These are phyloP conservation scores for Coluber constrictor DNA, from an alignment of 2,797 vertebrate genomes.

Conservation along the genomic window DNA sequence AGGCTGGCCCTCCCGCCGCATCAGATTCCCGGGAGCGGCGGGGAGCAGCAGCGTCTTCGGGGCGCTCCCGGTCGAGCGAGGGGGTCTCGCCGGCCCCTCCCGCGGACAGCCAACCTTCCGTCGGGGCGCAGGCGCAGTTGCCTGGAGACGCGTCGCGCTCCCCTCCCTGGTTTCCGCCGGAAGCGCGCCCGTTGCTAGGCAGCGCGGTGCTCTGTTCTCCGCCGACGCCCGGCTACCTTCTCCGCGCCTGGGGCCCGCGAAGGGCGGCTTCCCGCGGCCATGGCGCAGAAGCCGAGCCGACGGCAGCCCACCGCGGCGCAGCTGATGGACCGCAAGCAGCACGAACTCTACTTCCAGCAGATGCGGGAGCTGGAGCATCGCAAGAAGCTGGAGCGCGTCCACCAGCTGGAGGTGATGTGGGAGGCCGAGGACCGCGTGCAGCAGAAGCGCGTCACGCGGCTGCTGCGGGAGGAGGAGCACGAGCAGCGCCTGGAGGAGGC, in stretches of 20 bases:
- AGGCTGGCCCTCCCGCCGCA: background rate
- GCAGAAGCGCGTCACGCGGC: slow-evolving; percentile 65
- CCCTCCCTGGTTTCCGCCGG: background rate
- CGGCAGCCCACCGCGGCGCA: background rate
- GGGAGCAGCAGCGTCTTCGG: background rate
- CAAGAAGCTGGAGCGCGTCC: slow-evolving; percentile 55
- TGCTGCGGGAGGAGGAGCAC: slow-evolving; percentile 73
- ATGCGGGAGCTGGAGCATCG: slow-evolving; percentile 49
- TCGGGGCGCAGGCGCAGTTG: background rate
- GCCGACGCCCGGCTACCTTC: background rate
- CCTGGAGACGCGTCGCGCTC: background rate
- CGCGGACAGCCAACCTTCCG: too few species aligned
- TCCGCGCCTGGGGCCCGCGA: background rate
- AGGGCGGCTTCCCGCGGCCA: background rate
- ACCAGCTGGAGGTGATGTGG: slow-evolving; percentile 62
- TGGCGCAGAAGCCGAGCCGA: background rate
- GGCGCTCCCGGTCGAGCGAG: background rate
- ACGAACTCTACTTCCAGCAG: background rate
- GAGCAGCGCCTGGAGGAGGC: slow-evolving; percentile 76
- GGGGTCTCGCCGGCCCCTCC: too few species aligned
- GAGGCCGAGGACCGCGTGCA: slow-evolving; percentile 69
- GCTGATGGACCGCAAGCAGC: background rate
- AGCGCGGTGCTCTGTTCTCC: background rate
- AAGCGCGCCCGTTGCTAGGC: background rate
- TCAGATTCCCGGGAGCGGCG: background rate